Percentiles rank a stretch among this genome's conserved stretches.
These are phyloP conservation scores for Mongoloraphidia duomilia DNA, from an alignment of 2,888 invertebrate species.

Conservation along the genomic window DNA sequence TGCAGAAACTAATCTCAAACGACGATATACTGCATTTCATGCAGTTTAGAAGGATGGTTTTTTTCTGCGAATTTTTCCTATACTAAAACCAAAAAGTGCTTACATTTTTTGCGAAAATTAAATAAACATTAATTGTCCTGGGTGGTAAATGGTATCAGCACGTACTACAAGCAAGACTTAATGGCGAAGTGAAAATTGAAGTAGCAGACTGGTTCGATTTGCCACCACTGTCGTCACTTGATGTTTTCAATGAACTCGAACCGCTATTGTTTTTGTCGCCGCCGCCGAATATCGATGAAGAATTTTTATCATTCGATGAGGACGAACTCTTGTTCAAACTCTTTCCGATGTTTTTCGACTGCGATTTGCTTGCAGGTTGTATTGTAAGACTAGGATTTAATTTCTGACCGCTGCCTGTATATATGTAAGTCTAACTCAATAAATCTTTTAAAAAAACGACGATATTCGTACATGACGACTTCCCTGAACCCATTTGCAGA, in stretches of 20 bases:
- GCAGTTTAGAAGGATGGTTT: too few relatives aligned
- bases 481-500: too few relatives aligned
- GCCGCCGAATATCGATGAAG: slow-evolving; percentile 13
- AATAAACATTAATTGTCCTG: too few relatives aligned
- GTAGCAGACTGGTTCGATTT: slow-evolving; percentile 21
- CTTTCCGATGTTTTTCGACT: slow-evolving; percentile 6
- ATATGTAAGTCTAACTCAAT: too few relatives aligned
- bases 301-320: slow-evolving; percentile 10
- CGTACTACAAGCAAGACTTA: slow-evolving; percentile 26
- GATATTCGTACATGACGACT: too few relatives aligned
- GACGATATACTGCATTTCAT: too few relatives aligned
- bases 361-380: slow-evolving; percentile 5
- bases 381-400: slow-evolving; percentile 8
- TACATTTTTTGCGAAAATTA: too few relatives aligned
- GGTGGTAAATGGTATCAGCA: too few relatives aligned
- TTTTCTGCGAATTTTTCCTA: too few relatives aligned
- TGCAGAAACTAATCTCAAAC: too few relatives aligned
- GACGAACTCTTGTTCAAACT: background rate
- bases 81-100: too few relatives aligned
- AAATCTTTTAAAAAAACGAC: too few relatives aligned
- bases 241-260: slow-evolving; percentile 13
- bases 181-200: slow-evolving; percentile 29
- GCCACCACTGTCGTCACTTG: slow-evolving; percentile 15
- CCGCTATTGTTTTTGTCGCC: slow-evolving; percentile 18
- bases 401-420: slow-evolving; percentile 5